These are phyloP conservation scores for Romanogobio albipinnatus DNA, from an alignment of 2,113 vertebrate genomes.

Conservation along the genomic window DNA sequence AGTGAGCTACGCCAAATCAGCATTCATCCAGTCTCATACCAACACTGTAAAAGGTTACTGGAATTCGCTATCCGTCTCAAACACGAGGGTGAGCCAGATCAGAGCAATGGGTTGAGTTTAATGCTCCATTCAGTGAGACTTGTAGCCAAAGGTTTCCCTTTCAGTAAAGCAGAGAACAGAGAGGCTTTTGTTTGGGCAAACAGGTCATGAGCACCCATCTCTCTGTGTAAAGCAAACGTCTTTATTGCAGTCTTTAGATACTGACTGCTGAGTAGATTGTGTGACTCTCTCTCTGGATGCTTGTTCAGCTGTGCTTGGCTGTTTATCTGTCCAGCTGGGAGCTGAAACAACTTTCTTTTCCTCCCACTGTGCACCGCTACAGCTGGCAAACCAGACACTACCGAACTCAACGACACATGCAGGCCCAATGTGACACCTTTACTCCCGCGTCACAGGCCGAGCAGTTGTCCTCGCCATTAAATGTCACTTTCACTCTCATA, in stretches of 20 bases:
- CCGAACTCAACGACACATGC: constrained; percentile 29
- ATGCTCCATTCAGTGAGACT: constrained; percentile 4
- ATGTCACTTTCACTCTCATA: constrained; percentile 2
- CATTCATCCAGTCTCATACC: not conserved
- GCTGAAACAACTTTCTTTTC: constrained; percentile 46
- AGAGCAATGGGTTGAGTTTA: not conserved
- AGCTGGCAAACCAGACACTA: constrained; percentile 23
- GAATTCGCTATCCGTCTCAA: constrained; percentile 51
- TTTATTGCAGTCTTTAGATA: constrained; percentile 28
- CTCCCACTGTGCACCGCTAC: constrained; percentile 33
- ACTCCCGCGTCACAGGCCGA: constrained; percentile 1
- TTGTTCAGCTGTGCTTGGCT: constrained; percentile 69
- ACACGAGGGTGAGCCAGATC: constrained; percentile 11
- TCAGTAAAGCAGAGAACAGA: constrained; percentile 32
- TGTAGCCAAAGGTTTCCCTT: constrained; percentile 23
- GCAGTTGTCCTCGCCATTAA: not conserved
- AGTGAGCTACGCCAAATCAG: not conserved
- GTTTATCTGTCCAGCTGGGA: constrained; percentile 53
- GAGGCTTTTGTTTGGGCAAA: constrained; percentile 43
- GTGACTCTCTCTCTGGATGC: constrained; percentile 55
- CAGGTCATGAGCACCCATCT: constrained; percentile 21
- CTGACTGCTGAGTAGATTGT: constrained; percentile 34
- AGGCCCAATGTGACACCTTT: constrained; percentile 34
- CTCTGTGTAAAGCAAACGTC: constrained; percentile 32
- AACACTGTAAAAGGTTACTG: constrained; percentile 63